Evolutionary conservation across 2,888 invertebrate species (phyloP).

Genomic region (Thyatira batis): DNA sequence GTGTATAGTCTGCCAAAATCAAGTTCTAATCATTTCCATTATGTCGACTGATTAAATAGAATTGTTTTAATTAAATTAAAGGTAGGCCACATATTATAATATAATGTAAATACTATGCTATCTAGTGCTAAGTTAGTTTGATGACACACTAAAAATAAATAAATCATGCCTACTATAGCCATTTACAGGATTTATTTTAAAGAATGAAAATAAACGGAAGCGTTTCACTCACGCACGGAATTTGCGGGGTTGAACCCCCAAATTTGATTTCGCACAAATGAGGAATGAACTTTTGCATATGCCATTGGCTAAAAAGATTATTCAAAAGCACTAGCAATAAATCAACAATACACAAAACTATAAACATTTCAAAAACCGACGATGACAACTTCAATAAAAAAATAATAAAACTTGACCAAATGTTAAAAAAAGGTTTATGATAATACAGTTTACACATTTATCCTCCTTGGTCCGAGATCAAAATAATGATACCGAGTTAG

Average conservation of each 20-base stretch:
- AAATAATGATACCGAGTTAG: background rate
- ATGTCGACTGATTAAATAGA: no score
- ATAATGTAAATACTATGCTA: no score
- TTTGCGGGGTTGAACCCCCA: constrained; percentile 74
- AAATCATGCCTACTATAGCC: background rate
- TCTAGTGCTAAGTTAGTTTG: no score
- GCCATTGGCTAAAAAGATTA: constrained; percentile 49
- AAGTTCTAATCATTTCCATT: no score
- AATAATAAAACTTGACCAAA: no score
- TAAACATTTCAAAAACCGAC: constrained; percentile 10
- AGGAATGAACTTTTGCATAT: constrained; percentile 64
- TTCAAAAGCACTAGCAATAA: constrained; percentile 9
- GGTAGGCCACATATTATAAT: no score
- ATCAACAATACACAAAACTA: constrained; percentile 11
- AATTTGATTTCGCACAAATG: constrained; percentile 72
- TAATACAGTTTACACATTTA: constrained; percentile 7
- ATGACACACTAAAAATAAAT: no score
- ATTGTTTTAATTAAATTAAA: no score
- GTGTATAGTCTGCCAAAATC: no score
- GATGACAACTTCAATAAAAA: constrained; percentile 4
- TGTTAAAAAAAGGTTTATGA: constrained; percentile 6
- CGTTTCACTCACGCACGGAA: constrained; percentile 59
- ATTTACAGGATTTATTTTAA: background rate
- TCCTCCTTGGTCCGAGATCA: no score
- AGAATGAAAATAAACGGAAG: background rate